These are phyloP conservation scores for Rhadinocentrus ornatus DNA, from an alignment of 2,797 vertebrate species.

Conservation along the genomic window DNA sequence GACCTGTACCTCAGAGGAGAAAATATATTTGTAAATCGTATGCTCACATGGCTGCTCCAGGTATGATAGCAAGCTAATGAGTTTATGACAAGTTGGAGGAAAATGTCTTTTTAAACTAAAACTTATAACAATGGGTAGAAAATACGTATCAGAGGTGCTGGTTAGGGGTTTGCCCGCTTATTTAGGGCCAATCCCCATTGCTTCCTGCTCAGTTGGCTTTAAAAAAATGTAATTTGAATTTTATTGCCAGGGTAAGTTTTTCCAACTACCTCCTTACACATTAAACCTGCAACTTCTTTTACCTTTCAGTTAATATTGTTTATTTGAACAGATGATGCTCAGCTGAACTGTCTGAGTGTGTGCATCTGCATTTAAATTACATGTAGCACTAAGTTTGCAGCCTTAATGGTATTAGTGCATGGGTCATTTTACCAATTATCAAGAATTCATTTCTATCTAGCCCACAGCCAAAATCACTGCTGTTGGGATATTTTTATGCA, in stretches of 20 bases:
- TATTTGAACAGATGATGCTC: conserved; percentile 48
- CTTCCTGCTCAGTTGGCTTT: conserved; percentile 19
- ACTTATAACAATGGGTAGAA: conserved; percentile 22
- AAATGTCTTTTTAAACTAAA: conserved; percentile 65
- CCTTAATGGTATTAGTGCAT: conserved; percentile 69
- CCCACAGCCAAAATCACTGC: conserved; percentile 61
- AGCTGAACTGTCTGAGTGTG: conserved; percentile 32
- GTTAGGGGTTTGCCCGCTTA: conserved; percentile 3
- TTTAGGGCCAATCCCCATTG: conserved; percentile 14
- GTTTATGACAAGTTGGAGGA: conserved; percentile 67
- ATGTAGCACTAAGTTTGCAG: conserved; percentile 47
- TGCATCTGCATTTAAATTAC: conserved; percentile 22
- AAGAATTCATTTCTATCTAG: conserved; percentile 72
- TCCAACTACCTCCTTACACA: conserved; percentile 61
- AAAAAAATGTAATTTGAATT: conserved; percentile 68
- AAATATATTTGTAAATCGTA: conserved; percentile 79
- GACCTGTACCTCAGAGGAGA: conserved; percentile 73
- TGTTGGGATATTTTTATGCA: conserved; percentile 64
- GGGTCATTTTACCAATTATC: conserved; percentile 83
- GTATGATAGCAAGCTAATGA: conserved; percentile 76
- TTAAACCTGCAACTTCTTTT: conserved; percentile 67
- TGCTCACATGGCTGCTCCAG: conserved; percentile 64
- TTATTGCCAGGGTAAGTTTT: conserved; percentile 59
- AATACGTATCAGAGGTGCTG: not conserved
- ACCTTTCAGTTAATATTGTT: conserved; percentile 76